These are phyloP conservation scores for Anthoscopus minutus DNA, from an alignment of 2,113 vertebrate genomes.

Conservation along the genomic window DNA sequence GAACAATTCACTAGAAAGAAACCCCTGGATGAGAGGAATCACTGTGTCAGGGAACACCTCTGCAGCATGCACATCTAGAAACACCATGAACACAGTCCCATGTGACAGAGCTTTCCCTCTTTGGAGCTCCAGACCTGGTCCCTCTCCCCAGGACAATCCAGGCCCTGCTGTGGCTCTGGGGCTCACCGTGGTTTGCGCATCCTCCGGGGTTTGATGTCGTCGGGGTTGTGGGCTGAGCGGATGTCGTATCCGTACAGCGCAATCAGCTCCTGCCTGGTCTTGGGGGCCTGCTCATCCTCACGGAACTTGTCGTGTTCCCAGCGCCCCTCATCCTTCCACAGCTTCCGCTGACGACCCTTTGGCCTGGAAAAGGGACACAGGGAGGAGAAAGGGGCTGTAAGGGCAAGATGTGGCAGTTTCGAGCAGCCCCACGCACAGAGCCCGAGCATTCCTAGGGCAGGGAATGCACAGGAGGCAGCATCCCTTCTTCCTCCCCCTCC, in stretches of 20 bases:
- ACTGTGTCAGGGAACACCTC: not conserved
- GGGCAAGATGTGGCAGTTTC: not conserved
- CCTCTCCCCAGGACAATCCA: fast-evolving
- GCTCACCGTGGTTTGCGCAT: constrained; percentile 84
- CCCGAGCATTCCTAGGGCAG: fast-evolving
- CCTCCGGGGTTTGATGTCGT: constrained; percentile 78
- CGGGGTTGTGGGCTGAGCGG: constrained; percentile 80
- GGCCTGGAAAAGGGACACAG: constrained; percentile 70
- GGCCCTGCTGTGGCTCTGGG: not conserved
- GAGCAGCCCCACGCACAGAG: not conserved
- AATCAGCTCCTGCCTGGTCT: constrained; percentile 92
- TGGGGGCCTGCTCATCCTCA: constrained; percentile 96
- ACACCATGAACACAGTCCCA: not conserved
- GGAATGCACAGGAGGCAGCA: not conserved
- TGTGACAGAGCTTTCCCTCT: fast-evolving
- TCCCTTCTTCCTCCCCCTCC: fast-evolving
- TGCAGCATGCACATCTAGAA: fast-evolving
- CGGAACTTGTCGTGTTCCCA: constrained; percentile 97
- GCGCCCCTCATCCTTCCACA: constrained; percentile 97
- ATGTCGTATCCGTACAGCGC: constrained; percentile 97
- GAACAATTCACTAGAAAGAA: not conserved
- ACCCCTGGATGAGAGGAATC: not conserved
- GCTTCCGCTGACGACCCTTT: constrained; percentile 88
- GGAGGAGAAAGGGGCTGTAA: not conserved
- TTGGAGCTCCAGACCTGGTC: not conserved